Evolutionary conservation across 2,113 vertebrate species (phyloP).

Genomic region (Lontra canadensis): DNA sequence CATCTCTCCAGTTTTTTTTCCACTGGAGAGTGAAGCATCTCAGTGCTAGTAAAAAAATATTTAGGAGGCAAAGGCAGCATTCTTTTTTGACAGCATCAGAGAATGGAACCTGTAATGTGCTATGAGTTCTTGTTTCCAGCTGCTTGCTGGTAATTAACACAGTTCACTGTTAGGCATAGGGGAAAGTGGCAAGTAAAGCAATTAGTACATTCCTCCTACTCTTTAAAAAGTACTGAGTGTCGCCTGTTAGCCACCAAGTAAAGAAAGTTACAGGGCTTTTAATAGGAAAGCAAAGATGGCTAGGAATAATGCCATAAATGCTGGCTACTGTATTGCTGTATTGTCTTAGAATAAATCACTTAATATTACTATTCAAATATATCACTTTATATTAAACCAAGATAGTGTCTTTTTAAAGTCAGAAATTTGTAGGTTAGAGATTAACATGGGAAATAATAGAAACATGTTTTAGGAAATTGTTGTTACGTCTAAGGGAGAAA

Average conservation of each 20-base stretch:
- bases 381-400: background rate
- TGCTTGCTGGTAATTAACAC: background rate
- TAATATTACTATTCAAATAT: background rate
- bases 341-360: background rate
- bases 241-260: background rate
- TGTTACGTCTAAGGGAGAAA: background rate
- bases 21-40: background rate
- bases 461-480: background rate
- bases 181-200: conserved; percentile 12
- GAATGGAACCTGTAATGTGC: background rate
- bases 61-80: background rate
- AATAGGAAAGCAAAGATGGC: conserved; percentile 9
- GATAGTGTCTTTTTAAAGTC: background rate
- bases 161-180: background rate
- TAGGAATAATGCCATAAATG: background rate
- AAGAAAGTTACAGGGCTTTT: background rate
- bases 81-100: background rate
- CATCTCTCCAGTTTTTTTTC: background rate
- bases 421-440: background rate
- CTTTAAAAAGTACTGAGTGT: background rate
- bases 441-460: background rate
- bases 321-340: background rate
- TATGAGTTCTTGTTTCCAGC: background rate
- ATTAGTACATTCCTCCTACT: background rate
- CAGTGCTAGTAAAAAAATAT: background rate